These are phyloP conservation scores for Phragmatobia fuliginosa DNA, from an alignment of 2,888 invertebrate genomes.

Conservation along the genomic window DNA sequence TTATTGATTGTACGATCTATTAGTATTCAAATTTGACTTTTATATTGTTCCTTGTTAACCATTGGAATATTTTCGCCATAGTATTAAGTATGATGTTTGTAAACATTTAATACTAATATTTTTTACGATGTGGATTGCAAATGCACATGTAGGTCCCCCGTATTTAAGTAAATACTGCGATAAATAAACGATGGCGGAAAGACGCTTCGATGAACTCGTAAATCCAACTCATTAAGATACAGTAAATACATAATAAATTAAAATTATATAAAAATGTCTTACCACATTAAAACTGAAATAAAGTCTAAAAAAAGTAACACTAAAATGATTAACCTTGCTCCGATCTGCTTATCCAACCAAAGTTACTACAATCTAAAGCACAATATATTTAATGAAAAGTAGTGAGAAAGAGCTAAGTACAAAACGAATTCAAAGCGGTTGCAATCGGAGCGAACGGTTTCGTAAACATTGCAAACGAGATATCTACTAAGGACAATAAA, in stretches of 20 bases:
- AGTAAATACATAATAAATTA: no score
- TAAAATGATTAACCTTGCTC: background rate
- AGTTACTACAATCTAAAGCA: background rate
- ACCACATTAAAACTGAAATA: background rate
- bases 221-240: no score
- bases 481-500: conserved; percentile 48
- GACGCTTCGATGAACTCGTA: background rate
- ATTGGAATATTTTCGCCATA: background rate
- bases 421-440: conserved; percentile 45
- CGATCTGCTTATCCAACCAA: background rate
- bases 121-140: background rate
- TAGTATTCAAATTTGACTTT: background rate
- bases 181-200: no score
- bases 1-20: no score
- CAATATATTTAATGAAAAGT: conserved; percentile 32
- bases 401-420: conserved; percentile 31
- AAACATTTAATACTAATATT: background rate
- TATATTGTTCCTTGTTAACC: background rate
- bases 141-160: background rate
- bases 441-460: conserved; percentile 38
- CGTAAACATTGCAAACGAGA: conserved; percentile 50
- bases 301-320: background rate
- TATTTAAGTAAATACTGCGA: no score
- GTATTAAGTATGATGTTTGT: background rate
- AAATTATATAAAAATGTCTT: background rate